These are phyloP conservation scores for Dermatemys mawii DNA, from an alignment of 2,113 vertebrate genomes.

Conservation along the genomic window DNA sequence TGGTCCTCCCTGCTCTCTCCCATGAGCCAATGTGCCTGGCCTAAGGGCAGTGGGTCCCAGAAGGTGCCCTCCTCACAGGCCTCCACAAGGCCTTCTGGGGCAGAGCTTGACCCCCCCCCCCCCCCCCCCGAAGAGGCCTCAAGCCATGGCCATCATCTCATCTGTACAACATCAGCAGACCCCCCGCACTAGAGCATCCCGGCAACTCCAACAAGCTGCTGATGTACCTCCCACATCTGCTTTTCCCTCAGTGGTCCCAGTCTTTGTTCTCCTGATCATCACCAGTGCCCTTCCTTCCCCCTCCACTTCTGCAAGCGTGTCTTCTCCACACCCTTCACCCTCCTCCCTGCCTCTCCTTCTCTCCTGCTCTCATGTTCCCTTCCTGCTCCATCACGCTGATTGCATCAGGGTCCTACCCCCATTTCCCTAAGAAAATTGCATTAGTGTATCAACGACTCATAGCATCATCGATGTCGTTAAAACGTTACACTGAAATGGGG, in stretches of 20 bases:
- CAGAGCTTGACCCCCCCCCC: not conserved
- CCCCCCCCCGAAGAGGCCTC: not conserved
- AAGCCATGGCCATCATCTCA: not conserved
- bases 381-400: not conserved
- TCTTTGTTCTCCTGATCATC: not conserved
- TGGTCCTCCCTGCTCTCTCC: accelerated
- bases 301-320: accelerated
- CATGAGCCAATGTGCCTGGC: not conserved
- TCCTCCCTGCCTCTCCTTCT: not conserved
- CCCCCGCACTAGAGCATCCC: not conserved
- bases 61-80: not conserved
- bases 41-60: accelerated
- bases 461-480: not conserved
- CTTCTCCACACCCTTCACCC: not conserved
- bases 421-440: not conserved
- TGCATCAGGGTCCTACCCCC: not conserved
- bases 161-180: not conserved
- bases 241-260: not conserved
- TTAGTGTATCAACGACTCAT: not conserved
- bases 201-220: accelerated
- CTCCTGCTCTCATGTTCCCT: not conserved
- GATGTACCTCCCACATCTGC: accelerated
- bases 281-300: not conserved
- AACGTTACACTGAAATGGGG: not conserved
- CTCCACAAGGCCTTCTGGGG: not conserved